These are phyloP conservation scores for Linnaemya vulpina DNA, from an alignment of 2,888 invertebrate species.

Conservation along the genomic window DNA sequence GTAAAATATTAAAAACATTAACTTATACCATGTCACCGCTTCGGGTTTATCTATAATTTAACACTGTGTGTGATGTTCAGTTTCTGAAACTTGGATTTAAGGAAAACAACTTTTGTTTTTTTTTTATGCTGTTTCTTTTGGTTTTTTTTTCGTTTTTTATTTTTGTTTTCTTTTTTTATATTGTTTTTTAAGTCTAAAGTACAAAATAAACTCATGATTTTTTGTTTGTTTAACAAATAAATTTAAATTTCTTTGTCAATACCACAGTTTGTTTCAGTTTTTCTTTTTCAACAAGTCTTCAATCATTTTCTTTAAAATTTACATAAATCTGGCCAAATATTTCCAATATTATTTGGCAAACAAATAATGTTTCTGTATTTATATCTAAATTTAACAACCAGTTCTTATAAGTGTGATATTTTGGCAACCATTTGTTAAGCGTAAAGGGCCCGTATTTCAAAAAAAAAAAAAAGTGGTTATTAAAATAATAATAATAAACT, in stretches of 20 bases:
- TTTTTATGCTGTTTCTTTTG: conserved; percentile 58
- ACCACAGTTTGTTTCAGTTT: conserved; percentile 65
- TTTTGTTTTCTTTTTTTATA: conserved; percentile 27
- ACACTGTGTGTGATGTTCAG: too few species aligned
- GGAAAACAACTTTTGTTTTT: too few species aligned
- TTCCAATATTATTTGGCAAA: neutral
- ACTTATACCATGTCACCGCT: too few species aligned
- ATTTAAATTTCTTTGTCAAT: conserved; percentile 48
- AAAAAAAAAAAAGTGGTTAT: conserved; percentile 20
- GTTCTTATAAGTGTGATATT: conserved; percentile 48
- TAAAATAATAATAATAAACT: conserved; percentile 45
- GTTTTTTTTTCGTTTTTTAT: conserved; percentile 48
- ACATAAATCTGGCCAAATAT: conserved; percentile 27
- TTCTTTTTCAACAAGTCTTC: conserved; percentile 40
- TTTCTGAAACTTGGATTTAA: too few species aligned
- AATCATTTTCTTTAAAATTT: conserved; percentile 38
- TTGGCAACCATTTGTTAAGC: conserved; percentile 48
- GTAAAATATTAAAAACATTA: too few species aligned
- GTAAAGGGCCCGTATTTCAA: conserved; percentile 23
- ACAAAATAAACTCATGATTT: conserved; percentile 70
- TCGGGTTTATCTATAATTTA: too few species aligned
- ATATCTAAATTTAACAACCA: conserved; percentile 55
- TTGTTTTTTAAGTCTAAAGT: conserved; percentile 65
- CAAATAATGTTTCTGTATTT: neutral
- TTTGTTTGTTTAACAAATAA: conserved; percentile 46